Conservation (phyloP, 2,797 vertebrate species). For the Gallirallus australis region DNA sequence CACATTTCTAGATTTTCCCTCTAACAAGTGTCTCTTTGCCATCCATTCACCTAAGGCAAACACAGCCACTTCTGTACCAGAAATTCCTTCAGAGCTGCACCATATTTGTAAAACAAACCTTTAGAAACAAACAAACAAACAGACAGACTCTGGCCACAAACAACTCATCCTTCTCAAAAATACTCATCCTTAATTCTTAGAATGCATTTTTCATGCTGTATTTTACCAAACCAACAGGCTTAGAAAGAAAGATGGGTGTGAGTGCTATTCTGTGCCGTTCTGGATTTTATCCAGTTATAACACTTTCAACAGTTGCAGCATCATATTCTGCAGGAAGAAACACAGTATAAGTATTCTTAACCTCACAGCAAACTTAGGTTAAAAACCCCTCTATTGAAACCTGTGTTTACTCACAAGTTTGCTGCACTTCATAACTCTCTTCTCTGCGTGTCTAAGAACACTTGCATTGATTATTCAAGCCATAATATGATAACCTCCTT, state of each 20-base stretch:
- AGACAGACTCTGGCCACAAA: neutral
- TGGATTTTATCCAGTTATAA: neutral
- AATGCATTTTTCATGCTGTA: neutral
- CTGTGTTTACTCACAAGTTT: neutral
- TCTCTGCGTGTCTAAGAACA: neutral
- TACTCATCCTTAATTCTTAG: neutral
- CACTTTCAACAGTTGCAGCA: neutral
- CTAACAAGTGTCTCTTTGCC: neutral
- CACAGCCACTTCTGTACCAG: neutral
- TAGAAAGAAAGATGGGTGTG: neutral
- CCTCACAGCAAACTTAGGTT: neutral
- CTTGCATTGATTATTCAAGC: neutral
- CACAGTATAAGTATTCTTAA: neutral
- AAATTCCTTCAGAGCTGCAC: neutral
- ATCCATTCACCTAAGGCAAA: neutral
- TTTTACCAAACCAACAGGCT: neutral
- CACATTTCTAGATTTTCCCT: neutral
- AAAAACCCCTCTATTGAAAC: conserved; percentile 6
- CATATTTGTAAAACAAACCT: neutral
- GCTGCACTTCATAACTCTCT: neutral
- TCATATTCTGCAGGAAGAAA: neutral
- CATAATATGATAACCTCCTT: neutral
- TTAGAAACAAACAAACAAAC: too few relatives aligned
- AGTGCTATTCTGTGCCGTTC: neutral
- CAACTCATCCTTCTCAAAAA: neutral